Evolutionary conservation across 2,888 invertebrate species (phyloP).

Genomic region (Drosophila subsilvestris): DNA sequence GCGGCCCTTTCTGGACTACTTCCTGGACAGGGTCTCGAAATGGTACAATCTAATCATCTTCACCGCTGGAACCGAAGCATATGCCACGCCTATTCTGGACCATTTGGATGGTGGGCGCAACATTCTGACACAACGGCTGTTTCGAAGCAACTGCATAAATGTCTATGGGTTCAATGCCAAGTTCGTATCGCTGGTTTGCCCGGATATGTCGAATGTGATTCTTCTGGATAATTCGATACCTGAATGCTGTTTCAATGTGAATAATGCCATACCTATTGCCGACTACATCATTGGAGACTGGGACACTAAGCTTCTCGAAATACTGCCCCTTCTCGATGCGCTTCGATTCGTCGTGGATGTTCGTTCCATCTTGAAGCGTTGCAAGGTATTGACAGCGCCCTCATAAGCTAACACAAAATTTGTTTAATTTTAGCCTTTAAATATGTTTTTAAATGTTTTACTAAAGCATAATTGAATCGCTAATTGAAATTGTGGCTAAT

Average conservation of each 20-base stretch:
- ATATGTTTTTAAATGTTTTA: too few species aligned
- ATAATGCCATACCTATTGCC: slow-evolving; percentile 36
- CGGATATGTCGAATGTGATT: slow-evolving; percentile 33
- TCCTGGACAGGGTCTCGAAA: slow-evolving; percentile 38
- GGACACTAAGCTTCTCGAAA: slow-evolving; percentile 33
- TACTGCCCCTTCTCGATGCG: slow-evolving; percentile 47
- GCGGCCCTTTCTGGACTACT: slow-evolving; percentile 47
- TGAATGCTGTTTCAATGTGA: slow-evolving; percentile 37
- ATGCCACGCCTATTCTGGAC: slow-evolving; percentile 39
- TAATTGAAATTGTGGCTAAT: too few species aligned
- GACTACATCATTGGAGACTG: slow-evolving; percentile 4
- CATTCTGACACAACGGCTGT: slow-evolving; percentile 27
- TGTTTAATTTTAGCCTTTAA: too few species aligned
- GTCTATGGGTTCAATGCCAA: slow-evolving; percentile 31
- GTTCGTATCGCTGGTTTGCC: slow-evolving; percentile 13
- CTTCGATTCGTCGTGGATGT: slow-evolving; percentile 48
- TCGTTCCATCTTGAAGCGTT: slow-evolving; percentile 40
- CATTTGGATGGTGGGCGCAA: slow-evolving; percentile 39
- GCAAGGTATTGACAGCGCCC: neutral
- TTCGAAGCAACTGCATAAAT: slow-evolving; percentile 39
- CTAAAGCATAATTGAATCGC: too few species aligned
- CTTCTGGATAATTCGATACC: slow-evolving; percentile 38
- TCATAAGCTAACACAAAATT: too few species aligned
- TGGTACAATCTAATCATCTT: slow-evolving; percentile 49
- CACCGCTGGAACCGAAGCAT: slow-evolving; percentile 20